These are phyloP conservation scores for Protobothrops mucrosquamatus DNA, from an alignment of 2,113 vertebrate species.

Conservation along the genomic window DNA sequence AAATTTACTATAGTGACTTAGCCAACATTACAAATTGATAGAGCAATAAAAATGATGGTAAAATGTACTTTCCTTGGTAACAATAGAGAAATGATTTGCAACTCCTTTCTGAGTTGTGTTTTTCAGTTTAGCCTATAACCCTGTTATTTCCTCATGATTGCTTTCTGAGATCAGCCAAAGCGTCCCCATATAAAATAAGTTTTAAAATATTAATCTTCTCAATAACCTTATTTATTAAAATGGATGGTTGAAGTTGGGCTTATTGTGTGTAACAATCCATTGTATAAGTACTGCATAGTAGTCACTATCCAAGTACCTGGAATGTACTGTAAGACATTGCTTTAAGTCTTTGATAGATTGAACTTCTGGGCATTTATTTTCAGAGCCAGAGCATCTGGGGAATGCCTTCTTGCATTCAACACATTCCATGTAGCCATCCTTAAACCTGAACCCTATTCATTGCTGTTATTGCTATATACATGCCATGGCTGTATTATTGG, in stretches of 20 bases:
- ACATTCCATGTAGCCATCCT: not conserved
- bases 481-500: too few species aligned
- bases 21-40: not conserved
- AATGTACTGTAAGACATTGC: not conserved
- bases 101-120: too few species aligned
- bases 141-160: too few species aligned
- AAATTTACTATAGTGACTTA: too few species aligned
- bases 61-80: not conserved
- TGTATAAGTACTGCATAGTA: too few species aligned
- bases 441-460: not conserved
- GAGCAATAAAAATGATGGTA: not conserved
- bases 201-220: not conserved
- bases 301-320: not conserved
- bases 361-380: not conserved
- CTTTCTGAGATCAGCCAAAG: too few species aligned
- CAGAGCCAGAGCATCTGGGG: not conserved
- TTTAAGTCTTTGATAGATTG: not conserved
- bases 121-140: too few species aligned
- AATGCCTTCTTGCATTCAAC: not conserved
- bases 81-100: too few species aligned
- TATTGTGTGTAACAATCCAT: not conserved
- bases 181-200: too few species aligned
- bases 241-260: not conserved
- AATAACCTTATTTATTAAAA: not conserved
- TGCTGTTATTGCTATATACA: not conserved